phyloP scores from a whole-genome alignment of 2,113 vertebrate genomes.

The Sebastes fasciatus region DNA sequence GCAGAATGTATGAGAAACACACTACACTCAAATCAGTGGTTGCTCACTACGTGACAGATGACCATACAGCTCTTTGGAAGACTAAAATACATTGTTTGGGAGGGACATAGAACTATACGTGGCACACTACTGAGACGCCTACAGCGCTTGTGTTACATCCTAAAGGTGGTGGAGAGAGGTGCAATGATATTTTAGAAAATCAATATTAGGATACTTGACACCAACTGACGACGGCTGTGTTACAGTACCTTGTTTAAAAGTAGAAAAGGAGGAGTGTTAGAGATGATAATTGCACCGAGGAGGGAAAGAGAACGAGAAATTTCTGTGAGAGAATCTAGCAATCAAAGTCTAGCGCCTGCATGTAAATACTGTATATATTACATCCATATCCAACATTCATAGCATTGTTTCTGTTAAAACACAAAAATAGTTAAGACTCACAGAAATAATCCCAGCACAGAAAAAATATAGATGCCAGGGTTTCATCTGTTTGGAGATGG shows the following conservation, averaged over 20 bases:
- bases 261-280: conserved; percentile 53
- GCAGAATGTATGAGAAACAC: conserved; percentile 72
- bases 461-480: conserved; percentile 31
- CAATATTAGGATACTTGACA: conserved; percentile 28
- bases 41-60: conserved; percentile 63
- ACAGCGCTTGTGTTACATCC: conserved; percentile 38
- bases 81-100: conserved; percentile 71
- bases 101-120: conserved; percentile 41
- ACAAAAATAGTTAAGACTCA: conserved; percentile 74
- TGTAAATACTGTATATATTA: conserved; percentile 56
- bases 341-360: conserved; percentile 48
- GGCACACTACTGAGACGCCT: conserved; percentile 46
- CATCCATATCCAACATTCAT: conserved; percentile 76
- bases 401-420: conserved; percentile 76
- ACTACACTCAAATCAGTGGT: conserved; percentile 64
- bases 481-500: conserved; percentile 46
- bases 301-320: conserved; percentile 21
- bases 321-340: conserved; percentile 53
- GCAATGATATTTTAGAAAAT: conserved; percentile 31
- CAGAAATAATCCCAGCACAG: conserved; percentile 59
- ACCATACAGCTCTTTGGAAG: conserved; percentile 78
- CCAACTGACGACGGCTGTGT: conserved; percentile 23
- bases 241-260: conserved; percentile 50
- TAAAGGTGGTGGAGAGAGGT: conserved; percentile 17
- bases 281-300: conserved; percentile 53